These are phyloP conservation scores for Gisinianus flammeolus DNA, from an alignment of 2,888 invertebrate genomes.

Conservation along the genomic window DNA sequence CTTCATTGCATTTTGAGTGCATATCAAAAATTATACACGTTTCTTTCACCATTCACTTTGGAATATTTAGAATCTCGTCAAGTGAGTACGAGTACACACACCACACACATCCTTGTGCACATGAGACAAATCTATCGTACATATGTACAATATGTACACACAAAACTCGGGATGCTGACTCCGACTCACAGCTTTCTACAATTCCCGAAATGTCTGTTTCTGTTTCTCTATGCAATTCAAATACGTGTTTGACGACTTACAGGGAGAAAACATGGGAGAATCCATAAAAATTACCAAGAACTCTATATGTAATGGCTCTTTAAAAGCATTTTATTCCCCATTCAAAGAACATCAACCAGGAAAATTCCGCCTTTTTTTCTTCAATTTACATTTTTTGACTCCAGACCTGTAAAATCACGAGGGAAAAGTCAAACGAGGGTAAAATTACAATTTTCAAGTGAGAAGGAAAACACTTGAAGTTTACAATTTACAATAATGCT, in stretches of 20 bases:
- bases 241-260: too few species aligned
- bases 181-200: neutral
- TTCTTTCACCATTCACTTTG: slow-evolving; percentile 13
- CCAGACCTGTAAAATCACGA: too few species aligned
- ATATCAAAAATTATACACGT: slow-evolving; percentile 12
- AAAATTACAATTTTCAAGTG: too few species aligned
- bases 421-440: too few species aligned
- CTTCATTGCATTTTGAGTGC: slow-evolving; percentile 14
- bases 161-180: neutral
- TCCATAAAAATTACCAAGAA: too few species aligned
- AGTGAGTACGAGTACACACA: too few species aligned
- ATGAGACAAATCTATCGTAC: neutral
- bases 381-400: neutral
- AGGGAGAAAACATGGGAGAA: too few species aligned
- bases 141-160: neutral
- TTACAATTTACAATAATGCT: too few species aligned
- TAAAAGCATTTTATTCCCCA: neutral
- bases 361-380: neutral
- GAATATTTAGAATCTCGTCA: slow-evolving; percentile 12
- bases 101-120: too few species aligned
- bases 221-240: neutral
- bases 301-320: neutral
- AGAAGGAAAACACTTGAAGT: too few species aligned
- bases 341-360: neutral
- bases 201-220: neutral